These are phyloP conservation scores for Spheniscus humboldti DNA, from an alignment of 2,797 vertebrate genomes.

Conservation along the genomic window DNA sequence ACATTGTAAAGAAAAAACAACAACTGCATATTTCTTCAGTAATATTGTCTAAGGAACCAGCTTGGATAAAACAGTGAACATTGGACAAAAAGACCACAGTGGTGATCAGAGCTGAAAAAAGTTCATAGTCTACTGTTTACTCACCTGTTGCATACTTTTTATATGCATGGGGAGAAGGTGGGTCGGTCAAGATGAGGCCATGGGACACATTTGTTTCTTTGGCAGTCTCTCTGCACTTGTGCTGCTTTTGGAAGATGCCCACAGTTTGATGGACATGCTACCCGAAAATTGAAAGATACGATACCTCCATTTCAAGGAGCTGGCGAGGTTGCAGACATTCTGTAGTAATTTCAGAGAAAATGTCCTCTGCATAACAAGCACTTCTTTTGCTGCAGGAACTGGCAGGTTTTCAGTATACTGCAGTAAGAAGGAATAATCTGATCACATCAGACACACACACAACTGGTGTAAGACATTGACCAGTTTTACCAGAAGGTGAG, in stretches of 20 bases:
- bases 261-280: not conserved
- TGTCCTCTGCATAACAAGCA: slow-evolving; percentile 28
- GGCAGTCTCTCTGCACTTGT: not conserved
- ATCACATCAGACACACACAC: not conserved
- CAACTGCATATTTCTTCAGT: not conserved
- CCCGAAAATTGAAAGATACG: not conserved
- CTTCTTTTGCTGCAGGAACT: slow-evolving; percentile 1
- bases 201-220: not conserved
- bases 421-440: slow-evolving; percentile 15
- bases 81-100: not conserved
- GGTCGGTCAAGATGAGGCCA: not conserved
- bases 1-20: not conserved
- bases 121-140: not conserved
- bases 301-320: not conserved
- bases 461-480: not conserved
- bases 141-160: not conserved
- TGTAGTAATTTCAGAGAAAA: slow-evolving; percentile 2
- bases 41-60: not conserved
- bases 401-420: slow-evolving; percentile 50
- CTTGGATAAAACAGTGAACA: not conserved
- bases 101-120: not conserved
- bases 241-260: not conserved
- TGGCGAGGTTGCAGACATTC: not conserved
- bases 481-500: not conserved
- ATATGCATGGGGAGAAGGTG: not conserved